These are phyloP conservation scores for Yponomeuta plumbellus DNA, from an alignment of 2,888 invertebrate species.

Conservation along the genomic window DNA sequence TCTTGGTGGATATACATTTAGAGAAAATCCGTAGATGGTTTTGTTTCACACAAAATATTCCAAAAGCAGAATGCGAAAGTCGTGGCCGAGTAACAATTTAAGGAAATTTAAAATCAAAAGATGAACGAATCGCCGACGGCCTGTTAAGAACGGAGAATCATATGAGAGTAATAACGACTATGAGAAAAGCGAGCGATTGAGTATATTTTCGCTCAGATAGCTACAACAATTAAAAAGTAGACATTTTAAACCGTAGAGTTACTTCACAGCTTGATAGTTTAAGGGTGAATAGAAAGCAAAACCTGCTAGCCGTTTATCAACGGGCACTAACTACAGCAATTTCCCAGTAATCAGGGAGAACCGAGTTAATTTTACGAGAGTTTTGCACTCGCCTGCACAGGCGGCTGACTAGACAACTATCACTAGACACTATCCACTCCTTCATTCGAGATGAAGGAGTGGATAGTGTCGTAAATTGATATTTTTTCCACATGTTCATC, in stretches of 20 bases:
- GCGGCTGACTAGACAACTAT: background rate
- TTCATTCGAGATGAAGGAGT: background rate
- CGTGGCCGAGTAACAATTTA: background rate
- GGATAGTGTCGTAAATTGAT: conserved; percentile 24
- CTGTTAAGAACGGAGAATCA: background rate
- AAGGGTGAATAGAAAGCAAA: background rate
- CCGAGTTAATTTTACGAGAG: background rate
- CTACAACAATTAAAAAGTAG: too few species aligned
- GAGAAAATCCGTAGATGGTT: background rate
- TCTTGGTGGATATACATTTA: background rate
- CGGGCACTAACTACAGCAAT: background rate
- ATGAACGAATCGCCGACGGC: too few species aligned
- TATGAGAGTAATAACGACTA: background rate
- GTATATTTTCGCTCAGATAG: too few species aligned
- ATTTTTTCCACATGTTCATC: background rate
- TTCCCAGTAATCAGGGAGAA: background rate
- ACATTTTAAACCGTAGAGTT: too few species aligned
- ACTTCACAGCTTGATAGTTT: too few species aligned
- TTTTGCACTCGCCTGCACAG: background rate
- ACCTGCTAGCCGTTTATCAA: background rate
- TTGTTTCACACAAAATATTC: background rate
- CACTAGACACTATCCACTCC: too few species aligned
- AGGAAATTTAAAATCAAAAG: too few species aligned
- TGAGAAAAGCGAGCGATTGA: too few species aligned
- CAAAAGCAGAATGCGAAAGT: background rate